These are phyloP conservation scores for Gallinago solitaria DNA, from an alignment of 2,797 vertebrate genomes.

Conservation along the genomic window DNA sequence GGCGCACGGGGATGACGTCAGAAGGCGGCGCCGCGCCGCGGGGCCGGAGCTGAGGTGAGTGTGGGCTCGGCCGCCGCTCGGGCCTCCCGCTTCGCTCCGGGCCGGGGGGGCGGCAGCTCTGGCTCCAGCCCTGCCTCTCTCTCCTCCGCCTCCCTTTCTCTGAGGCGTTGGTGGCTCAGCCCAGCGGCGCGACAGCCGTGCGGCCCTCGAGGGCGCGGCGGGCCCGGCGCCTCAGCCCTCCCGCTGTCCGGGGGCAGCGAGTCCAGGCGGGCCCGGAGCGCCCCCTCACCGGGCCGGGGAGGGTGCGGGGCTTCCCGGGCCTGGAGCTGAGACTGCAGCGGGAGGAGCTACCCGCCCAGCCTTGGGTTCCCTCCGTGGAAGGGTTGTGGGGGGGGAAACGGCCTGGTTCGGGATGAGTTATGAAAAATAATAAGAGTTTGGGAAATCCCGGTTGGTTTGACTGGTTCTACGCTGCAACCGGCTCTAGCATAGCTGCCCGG, in stretches of 20 bases:
- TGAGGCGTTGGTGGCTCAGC: not conserved
- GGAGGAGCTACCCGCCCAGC: not conserved
- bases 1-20: not conserved
- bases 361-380: too few relatives aligned
- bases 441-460: not conserved
- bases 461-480: too few relatives aligned
- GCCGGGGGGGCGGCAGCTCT: not conserved
- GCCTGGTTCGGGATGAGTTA: not conserved
- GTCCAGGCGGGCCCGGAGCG: not conserved
- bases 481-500: not conserved
- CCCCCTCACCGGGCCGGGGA: too few relatives aligned
- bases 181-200: not conserved
- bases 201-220: not conserved
- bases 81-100: not conserved
- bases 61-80: not conserved
- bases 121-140: not conserved
- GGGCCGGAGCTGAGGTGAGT: slow-evolving; percentile 40
- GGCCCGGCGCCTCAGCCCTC: not conserved
- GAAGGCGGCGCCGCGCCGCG: not conserved
- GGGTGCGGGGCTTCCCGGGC: not conserved
- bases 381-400: accelerated
- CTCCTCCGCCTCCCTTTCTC: too few relatives aligned
- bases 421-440: not conserved
- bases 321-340: not conserved
- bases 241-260: not conserved